Base-by-base conservation (phyloP, 2,113 vertebrate genomes). In the Paralichthys olivaceus region DNA sequence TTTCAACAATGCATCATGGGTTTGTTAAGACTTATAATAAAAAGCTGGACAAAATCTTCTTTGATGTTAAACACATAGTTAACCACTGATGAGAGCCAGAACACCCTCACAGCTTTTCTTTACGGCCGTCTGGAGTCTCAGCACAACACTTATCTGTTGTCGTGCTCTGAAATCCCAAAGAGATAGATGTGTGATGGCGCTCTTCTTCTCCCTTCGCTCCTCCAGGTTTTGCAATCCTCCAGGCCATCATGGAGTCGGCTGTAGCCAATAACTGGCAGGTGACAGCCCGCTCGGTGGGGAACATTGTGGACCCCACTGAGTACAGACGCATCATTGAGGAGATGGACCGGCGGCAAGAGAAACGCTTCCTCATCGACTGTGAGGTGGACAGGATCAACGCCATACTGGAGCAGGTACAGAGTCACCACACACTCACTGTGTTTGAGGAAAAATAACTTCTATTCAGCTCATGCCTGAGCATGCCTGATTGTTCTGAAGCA, bases 181-280 rank as follows among this genome's bases (percentile, higher is more conserved):
- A 75, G 43, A 72, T 43, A 37, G 28, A 25, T 70, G 68, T 57
- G 47, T 87, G 79, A 89, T 51, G 68, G 45, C 51, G 57, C 74
- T 62, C 60, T 43, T 78, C 60, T 81, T 60, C 70, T 92, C 85
- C 87, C 87, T 84, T 78, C 77, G 74, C 60, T 73, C 73, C 74
- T 75, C 29, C 89, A 99, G 98, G 97, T 81, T 98, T 99, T 93
- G 95, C 97, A 62, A 96, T 99, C 90, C 96, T 99, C 79, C 98
- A 99, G 93, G 96, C 96, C 3, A 97, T 99, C 90, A 98, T 99
- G 97, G 98, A 99, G 94, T 96, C 97, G 32, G 97, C 98, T 19
- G 97, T 99, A 68, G 96, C 97, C 90, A 98, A 97, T 90, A 98
- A 98, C 93, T 99, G 98, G 98, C 97, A 98, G 92, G 97, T 99